Evolutionary conservation across 2,888 invertebrate genomes (phyloP).

Genomic region (Mythimna albipuncta): DNA sequence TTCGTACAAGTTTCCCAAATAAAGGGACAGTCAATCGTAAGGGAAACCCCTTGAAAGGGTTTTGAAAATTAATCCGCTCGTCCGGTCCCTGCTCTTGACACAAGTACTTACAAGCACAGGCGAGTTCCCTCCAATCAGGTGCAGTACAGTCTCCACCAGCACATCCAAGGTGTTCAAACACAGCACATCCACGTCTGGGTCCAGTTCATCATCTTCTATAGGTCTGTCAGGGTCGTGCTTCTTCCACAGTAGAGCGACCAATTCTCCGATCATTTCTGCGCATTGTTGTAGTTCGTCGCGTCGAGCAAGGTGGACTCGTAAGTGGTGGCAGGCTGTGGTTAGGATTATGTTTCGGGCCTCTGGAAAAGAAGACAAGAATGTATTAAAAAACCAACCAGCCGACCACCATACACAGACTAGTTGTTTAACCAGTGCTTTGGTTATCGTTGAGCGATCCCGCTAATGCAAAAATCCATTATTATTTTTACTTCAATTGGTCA

Average conservation of each 20-base stretch:
- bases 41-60: too few relatives aligned
- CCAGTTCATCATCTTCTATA: slow-evolving; percentile 83
- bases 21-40: too few relatives aligned
- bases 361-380: slow-evolving; percentile 71
- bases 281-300: slow-evolving; percentile 96
- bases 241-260: slow-evolving; percentile 92
- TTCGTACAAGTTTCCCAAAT: too few relatives aligned
- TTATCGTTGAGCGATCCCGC: too few relatives aligned
- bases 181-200: slow-evolving; percentile 95
- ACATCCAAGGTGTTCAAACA: slow-evolving; percentile 95
- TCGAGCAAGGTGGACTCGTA: slow-evolving; percentile 95
- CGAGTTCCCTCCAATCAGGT: slow-evolving; percentile 94
- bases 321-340: slow-evolving; percentile 95
- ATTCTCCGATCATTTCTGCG: slow-evolving; percentile 96
- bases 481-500: too few relatives aligned
- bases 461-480: too few relatives aligned
- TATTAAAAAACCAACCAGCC: not conserved
- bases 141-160: slow-evolving; percentile 95
- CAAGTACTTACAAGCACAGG: slow-evolving; percentile 90
- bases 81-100: too few relatives aligned
- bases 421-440: too few relatives aligned
- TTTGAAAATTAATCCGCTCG: too few relatives aligned
- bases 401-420: too few relatives aligned
- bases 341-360: slow-evolving; percentile 96
- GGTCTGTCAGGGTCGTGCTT: slow-evolving; percentile 88